These are phyloP conservation scores for Odontamblyopus rebecca DNA, from an alignment of 2,797 vertebrate species.

Conservation along the genomic window DNA sequence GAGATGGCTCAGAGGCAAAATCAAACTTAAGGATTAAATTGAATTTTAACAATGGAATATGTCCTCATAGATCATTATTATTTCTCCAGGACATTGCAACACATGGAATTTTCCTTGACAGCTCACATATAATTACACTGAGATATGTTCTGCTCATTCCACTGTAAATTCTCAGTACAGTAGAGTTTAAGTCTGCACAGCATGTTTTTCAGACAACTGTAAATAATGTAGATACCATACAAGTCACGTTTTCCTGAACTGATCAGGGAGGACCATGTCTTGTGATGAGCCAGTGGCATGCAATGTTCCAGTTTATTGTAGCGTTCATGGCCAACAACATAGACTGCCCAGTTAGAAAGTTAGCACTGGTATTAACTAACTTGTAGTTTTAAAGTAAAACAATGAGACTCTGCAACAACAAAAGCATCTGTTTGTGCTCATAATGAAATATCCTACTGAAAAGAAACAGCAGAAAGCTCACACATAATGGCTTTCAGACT, in stretches of 20 bases:
- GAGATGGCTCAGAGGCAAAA: background rate
- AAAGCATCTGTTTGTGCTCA: conserved; percentile 49
- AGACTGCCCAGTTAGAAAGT: conserved; percentile 31
- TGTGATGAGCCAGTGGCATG: conserved; percentile 12
- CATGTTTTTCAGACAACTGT: background rate
- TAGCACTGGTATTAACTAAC: conserved; percentile 22
- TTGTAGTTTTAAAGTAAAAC: conserved; percentile 21
- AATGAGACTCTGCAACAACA: conserved; percentile 40
- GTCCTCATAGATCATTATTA: background rate
- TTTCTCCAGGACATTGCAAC: conserved; percentile 26
- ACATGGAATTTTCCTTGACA: conserved; percentile 42
- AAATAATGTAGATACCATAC: background rate
- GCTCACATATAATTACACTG: conserved; percentile 42
- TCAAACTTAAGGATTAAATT: background rate
- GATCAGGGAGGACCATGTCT: conserved; percentile 16
- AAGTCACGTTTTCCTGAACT: background rate
- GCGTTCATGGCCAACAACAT: conserved; percentile 22
- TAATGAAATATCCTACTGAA: conserved; percentile 43
- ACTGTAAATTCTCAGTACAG: background rate
- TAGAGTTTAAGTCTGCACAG: background rate
- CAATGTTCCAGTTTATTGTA: conserved; percentile 1
- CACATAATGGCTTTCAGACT: conserved; percentile 21
- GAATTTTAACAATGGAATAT: background rate
- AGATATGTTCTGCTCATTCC: conserved; percentile 15
- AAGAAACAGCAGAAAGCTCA: conserved; percentile 20